Evolutionary conservation across 2,888 invertebrate genomes (phyloP), one percentile per base, ranked within the genome.

Genomic region (Lacanobia oleracea): DNA sequence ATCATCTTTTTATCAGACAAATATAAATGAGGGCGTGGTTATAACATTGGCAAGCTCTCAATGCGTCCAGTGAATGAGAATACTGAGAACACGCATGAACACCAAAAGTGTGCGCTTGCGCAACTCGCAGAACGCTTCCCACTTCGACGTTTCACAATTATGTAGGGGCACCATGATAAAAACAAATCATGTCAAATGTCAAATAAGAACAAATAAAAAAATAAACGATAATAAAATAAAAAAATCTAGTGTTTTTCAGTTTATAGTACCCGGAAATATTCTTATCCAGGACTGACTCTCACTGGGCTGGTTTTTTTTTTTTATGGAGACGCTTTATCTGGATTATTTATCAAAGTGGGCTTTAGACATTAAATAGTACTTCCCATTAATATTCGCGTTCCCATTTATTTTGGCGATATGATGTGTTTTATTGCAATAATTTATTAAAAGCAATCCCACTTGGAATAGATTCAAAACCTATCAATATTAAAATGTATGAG

Each of bases 61-160:
- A 77, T 73, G 37, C 33, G 43, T 66, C 43, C 40, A 50, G 50
- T 84, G 77, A 81, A 82, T 82, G 78, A 65, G 50, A 68, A 75
- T 77, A 80, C 63, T 69, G 60, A 66, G 72, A 72, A 72, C 73
- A 75, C 79, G 71, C 76, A 71, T 67, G 67, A 57, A 61, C 63
- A 67, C 72, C 72, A 59, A 79, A 79, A 71, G 56, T 72, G 72
- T 76, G 71, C 81, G 75, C 77, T 86, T 84, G 72, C 85, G 83
- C 75, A 84, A 86, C 59, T 9, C 37, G 48, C 50, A 54, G 57
- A 57, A 67, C 66, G 79, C 80, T 87, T 87, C 85, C 81, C 81
- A 77, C 75, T 82, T 86, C 82, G 82, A 85, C 70, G 79, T 88
- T 87, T 88, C 87, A 86, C 87, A 88, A 86, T 82, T 65, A 57